Conservation (phyloP, 2,113 vertebrate species). For the Eurystomus gularis region DNA sequence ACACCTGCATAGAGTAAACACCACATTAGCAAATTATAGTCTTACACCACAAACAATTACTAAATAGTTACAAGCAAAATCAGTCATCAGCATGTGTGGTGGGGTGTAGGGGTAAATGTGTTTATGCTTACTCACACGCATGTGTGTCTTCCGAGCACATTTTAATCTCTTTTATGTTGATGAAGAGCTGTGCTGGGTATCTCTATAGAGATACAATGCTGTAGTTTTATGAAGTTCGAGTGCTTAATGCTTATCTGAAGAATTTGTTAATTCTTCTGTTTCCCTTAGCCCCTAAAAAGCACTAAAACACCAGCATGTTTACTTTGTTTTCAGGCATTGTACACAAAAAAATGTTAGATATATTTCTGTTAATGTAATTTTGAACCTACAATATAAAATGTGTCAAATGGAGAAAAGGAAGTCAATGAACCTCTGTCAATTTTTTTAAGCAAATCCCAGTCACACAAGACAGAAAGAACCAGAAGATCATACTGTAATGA, state of each 20-base stretch:
- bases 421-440: neutral
- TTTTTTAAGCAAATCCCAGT: neutral
- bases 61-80: neutral
- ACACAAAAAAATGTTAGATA: neutral
- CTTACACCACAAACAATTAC: neutral
- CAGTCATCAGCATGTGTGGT: neutral
- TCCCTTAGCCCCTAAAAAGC: neutral
- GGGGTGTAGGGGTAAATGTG: neutral
- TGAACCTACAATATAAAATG: neutral
- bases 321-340: neutral
- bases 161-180: neutral
- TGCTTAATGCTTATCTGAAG: neutral
- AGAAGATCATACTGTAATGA: neutral
- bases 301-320: neutral
- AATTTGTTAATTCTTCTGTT: neutral
- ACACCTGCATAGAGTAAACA: neutral
- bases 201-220: neutral
- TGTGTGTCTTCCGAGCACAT: neutral
- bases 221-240: neutral
- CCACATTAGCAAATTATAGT: neutral
- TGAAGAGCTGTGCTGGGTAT: neutral
- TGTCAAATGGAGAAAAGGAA: neutral
- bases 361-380: conserved; percentile 14
- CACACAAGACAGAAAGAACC: neutral
- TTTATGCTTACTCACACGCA: neutral